phyloP scores from a whole-genome alignment of 1,140 invertebrate species.

The Globodera rostochiensis region DNA sequence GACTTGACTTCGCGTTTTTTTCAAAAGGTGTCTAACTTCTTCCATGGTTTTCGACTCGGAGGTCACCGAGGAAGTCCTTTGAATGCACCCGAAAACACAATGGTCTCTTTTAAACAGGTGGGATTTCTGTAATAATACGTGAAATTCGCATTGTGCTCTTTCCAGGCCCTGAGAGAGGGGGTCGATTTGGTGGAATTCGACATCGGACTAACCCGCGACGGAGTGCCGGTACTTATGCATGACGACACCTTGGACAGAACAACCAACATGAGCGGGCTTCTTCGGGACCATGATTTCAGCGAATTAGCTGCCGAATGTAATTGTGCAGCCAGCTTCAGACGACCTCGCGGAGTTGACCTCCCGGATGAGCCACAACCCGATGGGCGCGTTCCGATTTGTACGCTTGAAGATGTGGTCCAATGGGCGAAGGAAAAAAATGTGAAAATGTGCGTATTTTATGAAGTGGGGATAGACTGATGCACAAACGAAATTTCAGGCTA shows the following conservation, averaged over 20 bases:
- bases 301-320: slow-evolving; percentile 70
- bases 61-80: slow-evolving; percentile 49
- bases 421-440: slow-evolving; percentile 57
- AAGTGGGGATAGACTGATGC: not conserved
- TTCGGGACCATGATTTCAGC: slow-evolving; percentile 73
- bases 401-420: slow-evolving; percentile 61
- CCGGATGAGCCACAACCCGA: not conserved
- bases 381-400: slow-evolving; percentile 42
- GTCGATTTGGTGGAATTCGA: slow-evolving; percentile 78
- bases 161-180: slow-evolving; percentile 69
- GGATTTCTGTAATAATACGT: not conserved
- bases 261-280: slow-evolving; percentile 70
- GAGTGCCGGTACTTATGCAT: slow-evolving; percentile 76
- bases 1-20: not conserved
- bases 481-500: slow-evolving; percentile 31
- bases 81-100: slow-evolving; percentile 60
- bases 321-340: slow-evolving; percentile 48
- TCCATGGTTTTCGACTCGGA: not conserved
- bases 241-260: slow-evolving; percentile 75
- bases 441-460: slow-evolving; percentile 40
- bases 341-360: not conserved
- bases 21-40: not conserved
- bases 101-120: slow-evolving; percentile 57
- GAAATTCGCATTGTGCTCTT: slow-evolving; percentile 4
- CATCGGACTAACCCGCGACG: slow-evolving; percentile 75